Evolutionary conservation across 1,140 invertebrate species (phyloP).

Genomic region (Druon quercuslanigerum): DNA sequence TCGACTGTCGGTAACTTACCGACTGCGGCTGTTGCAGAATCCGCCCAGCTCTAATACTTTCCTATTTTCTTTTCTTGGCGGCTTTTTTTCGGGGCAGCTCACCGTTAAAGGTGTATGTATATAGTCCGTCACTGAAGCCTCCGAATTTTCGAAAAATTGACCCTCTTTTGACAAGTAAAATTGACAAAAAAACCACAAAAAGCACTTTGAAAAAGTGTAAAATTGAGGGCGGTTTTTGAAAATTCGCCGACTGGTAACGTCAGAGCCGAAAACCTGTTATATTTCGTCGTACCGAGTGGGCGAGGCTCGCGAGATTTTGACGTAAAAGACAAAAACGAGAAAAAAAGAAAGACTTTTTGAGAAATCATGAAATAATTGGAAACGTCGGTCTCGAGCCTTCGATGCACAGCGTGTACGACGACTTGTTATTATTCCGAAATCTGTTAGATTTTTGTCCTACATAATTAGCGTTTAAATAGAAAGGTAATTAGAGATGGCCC

Average conservation of each 20-base stretch:
- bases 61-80: background rate
- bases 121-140: constrained; percentile 53
- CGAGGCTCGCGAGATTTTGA: constrained; percentile 18
- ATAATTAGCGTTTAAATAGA: constrained; percentile 68
- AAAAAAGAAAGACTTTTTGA: background rate
- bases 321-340: background rate
- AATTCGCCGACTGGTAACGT: constrained; percentile 41
- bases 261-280: constrained; percentile 64
- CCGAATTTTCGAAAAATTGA: constrained; percentile 45
- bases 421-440: constrained; percentile 72
- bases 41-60: no score
- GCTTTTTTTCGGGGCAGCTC: constrained; percentile 31
- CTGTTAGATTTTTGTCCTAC: constrained; percentile 72
- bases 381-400: background rate
- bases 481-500: constrained; percentile 61
- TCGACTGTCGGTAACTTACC: no score
- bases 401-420: constrained; percentile 38
- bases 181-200: background rate
- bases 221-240: constrained; percentile 32
- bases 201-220: background rate
- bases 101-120: constrained; percentile 53
- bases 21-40: no score
- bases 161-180: background rate
- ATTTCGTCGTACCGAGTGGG: constrained; percentile 50
- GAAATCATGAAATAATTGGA: background rate